These are phyloP conservation scores for Plebejus melissa DNA, from an alignment of 2,888 invertebrate genomes.

Conservation along the genomic window DNA sequence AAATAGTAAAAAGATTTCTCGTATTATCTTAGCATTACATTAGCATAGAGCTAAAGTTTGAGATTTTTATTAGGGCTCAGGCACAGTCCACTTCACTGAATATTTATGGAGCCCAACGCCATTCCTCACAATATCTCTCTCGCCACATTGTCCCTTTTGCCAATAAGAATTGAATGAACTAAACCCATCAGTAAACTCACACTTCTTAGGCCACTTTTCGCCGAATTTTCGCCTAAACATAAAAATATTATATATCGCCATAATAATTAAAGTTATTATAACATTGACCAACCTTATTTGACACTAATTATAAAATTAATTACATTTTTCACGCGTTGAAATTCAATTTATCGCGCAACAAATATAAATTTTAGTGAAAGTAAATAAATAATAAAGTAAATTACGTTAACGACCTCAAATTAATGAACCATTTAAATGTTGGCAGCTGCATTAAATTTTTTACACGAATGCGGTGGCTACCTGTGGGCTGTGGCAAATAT, in stretches of 20 bases:
- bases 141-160: slow-evolving; percentile 13
- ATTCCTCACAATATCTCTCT: slow-evolving; percentile 7
- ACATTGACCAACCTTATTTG: background rate
- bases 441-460: slow-evolving; percentile 9
- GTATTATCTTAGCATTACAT: slow-evolving; percentile 5
- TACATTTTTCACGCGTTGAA: background rate
- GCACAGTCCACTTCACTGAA: slow-evolving; percentile 18
- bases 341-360: background rate
- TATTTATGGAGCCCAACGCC: slow-evolving; percentile 12
- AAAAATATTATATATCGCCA: background rate
- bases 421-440: slow-evolving; percentile 19
- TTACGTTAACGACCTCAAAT: slow-evolving; percentile 11
- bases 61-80: slow-evolving; percentile 17
- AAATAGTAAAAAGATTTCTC: background rate
- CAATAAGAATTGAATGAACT: slow-evolving; percentile 9
- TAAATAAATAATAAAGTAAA: slow-evolving; percentile 19
- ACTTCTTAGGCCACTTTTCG: background rate
- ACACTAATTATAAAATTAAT: background rate
- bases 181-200: background rate
- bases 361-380: slow-evolving; percentile 18
- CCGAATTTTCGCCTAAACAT: background rate
- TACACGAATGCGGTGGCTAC: slow-evolving; percentile 15
- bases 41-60: slow-evolving; percentile 18
- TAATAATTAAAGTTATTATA: background rate
- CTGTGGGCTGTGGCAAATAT: background rate